Evolutionary conservation across 2,888 invertebrate genomes (phyloP), one percentile per base, ranked within the genome.

Genomic region (Chrysomela aeneicollis): DNA sequence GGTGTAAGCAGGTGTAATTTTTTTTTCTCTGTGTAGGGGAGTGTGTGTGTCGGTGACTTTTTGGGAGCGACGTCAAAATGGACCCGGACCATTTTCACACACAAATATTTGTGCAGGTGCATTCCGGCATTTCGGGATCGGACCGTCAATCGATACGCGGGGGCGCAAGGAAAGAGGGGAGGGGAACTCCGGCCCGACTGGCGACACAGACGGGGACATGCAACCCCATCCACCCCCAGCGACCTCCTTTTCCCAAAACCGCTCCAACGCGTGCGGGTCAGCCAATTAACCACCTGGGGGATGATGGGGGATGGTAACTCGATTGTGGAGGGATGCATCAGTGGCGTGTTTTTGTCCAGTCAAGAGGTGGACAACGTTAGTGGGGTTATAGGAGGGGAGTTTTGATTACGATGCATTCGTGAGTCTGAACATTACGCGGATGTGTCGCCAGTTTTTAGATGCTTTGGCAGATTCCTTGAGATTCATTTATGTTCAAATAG

Each of bases 171-270:
- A 10, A 22, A 18, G 6, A 5, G 32, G 50, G 47, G 26, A 50
- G 42, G 58, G 54, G 62, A 46, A 46, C 62, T 73, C 73, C 70
- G 71, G 76, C 67, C 77, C 72, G 76, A 75, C 77, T 77, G 77
- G 77, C 77, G 77, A 77, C 76, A 73, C 73, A 71, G 72, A 73
- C 69, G 68, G 66, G 73, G 73, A 73, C 74, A 70, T 68, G 67
- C 63, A 68, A 73, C 69, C 73, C 70, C 69, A 72, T 55, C 53
- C 2, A 3, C 12, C 35, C 35, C 35, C 12, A 35, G 5, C 35
- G 9, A 6, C 12, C 12, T 15, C 42, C 15, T 6, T 15, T 2
- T 15, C 15, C 15, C 42, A 8, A n/a, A 3, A 3, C 42, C 10
- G n/a, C n/a, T 4, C 42, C 3, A n/a, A 42, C 42, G 42, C 42